phyloP scores from a whole-genome alignment of 2,113 vertebrate species.

The Dromaius novaehollandiae region DNA sequence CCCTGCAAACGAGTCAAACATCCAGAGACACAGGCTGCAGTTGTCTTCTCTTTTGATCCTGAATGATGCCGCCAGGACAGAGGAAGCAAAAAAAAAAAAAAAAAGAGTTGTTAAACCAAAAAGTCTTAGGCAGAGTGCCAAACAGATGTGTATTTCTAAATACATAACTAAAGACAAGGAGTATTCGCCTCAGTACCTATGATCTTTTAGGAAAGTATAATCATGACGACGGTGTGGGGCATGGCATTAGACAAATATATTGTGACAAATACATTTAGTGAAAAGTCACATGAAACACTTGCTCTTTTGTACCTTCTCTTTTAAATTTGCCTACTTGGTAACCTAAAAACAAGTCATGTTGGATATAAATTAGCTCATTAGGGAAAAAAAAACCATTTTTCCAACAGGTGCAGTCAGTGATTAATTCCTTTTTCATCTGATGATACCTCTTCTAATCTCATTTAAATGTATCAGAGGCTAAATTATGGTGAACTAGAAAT shows the following conservation, averaged over 20 bases:
- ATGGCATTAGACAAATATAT: background rate
- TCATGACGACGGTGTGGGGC: background rate
- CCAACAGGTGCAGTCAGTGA: background rate
- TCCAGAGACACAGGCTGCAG: background rate
- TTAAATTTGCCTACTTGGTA: background rate
- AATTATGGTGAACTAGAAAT: background rate
- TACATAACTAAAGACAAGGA: accelerated
- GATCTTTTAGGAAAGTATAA: background rate
- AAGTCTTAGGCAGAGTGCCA: background rate
- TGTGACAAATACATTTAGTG: background rate
- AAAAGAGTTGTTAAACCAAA: background rate
- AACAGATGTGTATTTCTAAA: background rate
- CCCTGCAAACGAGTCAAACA: background rate
- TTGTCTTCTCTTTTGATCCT: background rate
- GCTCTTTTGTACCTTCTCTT: background rate
- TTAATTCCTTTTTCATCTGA: background rate
- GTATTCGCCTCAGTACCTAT: background rate
- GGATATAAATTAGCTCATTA: background rate
- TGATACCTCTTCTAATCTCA: background rate
- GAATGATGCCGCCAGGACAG: background rate
- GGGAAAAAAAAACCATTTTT: background rate
- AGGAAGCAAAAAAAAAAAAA: background rate
- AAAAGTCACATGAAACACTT: background rate
- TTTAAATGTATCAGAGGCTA: background rate
- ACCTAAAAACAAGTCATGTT: background rate